Evolutionary conservation across 2,113 vertebrate species (phyloP).

Genomic region (Pterophyllum scalare): DNA sequence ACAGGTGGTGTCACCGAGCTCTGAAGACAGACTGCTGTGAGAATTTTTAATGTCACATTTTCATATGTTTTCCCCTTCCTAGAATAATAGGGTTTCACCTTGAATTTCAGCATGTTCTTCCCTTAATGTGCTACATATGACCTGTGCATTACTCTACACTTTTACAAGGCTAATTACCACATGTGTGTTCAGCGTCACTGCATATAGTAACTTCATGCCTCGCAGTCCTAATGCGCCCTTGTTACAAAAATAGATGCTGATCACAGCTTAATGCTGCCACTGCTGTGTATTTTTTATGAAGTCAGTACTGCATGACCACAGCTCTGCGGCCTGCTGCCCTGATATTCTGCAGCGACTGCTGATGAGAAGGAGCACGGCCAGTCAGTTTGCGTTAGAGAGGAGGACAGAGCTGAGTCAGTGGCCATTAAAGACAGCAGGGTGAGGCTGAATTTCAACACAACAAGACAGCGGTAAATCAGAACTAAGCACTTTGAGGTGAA

Average conservation of each 20-base stretch:
- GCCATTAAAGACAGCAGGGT: conserved; percentile 28
- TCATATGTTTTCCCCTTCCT: conserved; percentile 11
- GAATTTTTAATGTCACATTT: conserved; percentile 57
- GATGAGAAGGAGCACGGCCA: conserved; percentile 35
- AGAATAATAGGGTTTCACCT: conserved; percentile 43
- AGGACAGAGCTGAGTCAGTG: conserved; percentile 44
- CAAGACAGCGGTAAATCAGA: conserved; percentile 21
- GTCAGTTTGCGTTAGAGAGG: conserved; percentile 41
- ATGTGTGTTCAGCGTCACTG: not conserved
- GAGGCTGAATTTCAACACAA: conserved; percentile 22
- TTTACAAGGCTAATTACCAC: conserved; percentile 15
- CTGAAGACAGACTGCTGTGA: conserved; percentile 7
- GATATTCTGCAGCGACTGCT: conserved; percentile 20
- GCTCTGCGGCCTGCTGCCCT: conserved; percentile 18
- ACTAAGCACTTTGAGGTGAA: conserved; percentile 2
- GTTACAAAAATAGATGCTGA: conserved; percentile 46
- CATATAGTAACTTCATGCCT: not conserved
- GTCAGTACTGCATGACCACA: conserved; percentile 27
- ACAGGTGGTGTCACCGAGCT: conserved; percentile 27
- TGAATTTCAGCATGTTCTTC: conserved; percentile 12
- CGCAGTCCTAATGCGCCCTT: not conserved
- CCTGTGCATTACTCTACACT: not conserved
- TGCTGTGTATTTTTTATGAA: conserved; percentile 52
- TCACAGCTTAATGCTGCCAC: conserved; percentile 33
- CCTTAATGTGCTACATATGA: not conserved